These are phyloP conservation scores for Eupristina koningsbergeri DNA, from an alignment of 1,140 invertebrate species.

Conservation along the genomic window DNA sequence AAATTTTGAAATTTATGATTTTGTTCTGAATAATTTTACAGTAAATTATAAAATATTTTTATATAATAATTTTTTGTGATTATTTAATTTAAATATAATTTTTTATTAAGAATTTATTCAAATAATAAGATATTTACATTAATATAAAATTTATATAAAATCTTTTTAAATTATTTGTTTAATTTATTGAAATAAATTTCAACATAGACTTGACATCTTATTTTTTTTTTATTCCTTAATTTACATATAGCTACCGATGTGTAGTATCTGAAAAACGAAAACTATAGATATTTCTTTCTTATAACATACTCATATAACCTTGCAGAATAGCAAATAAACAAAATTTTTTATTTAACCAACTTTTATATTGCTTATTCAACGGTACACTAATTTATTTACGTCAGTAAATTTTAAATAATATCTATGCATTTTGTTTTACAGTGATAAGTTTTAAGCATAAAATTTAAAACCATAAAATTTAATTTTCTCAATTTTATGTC, in stretches of 20 bases:
- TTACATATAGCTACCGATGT: background rate
- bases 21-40: too few relatives aligned
- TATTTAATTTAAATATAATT: too few relatives aligned
- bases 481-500: too few relatives aligned
- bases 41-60: too few relatives aligned
- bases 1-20: too few relatives aligned
- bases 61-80: too few relatives aligned
- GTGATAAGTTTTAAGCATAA: too few relatives aligned
- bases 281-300: background rate
- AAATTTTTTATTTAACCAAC: slow-evolving; percentile 22
- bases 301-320: slow-evolving; percentile 19
- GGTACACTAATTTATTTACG: background rate
- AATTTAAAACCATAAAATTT: too few relatives aligned
- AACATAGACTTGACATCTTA: background rate
- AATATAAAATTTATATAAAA: too few relatives aligned
- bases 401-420: background rate
- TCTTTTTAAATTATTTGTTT: background rate
- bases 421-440: background rate
- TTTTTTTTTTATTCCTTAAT: background rate
- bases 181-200: background rate
- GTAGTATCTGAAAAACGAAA: background rate
- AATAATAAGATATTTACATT: too few relatives aligned
- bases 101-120: too few relatives aligned
- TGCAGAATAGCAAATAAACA: slow-evolving; percentile 12
- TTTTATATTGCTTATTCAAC: slow-evolving; percentile 16